Base-by-base conservation (phyloP, 2,888 invertebrate species). In the Malacosoma neustria region DNA sequence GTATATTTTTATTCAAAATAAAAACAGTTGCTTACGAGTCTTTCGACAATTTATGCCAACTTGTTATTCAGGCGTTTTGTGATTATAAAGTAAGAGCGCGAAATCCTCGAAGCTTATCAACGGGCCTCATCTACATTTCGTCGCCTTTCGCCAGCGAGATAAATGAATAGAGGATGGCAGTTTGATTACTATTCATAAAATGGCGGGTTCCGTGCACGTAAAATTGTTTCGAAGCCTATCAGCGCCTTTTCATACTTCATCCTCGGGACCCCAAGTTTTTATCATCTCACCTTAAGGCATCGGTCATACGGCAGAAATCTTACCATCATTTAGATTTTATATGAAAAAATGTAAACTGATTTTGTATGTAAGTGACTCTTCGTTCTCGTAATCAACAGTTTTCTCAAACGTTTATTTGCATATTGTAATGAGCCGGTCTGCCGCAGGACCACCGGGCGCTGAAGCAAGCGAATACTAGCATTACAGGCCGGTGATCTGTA, bases 181-280 rank as follows among this genome's bases (percentile, higher is more conserved):
- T 69, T 67, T 73, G 69, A 74, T 76, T 75, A 75, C 67, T 74
- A 72, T 73, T 68, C 70, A 74, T 74, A 70, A 75, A 73, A 69
- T 66, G 66, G 59, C 48, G 61, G 61, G 62, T 59, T 58, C 51
- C 53, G 53, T 41, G 48, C 55, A 61, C 61, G 64, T 65, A 62
- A 70, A 71, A 62, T 61, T 63, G 56, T 60, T 55, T 54, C 54
- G 54, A 47, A 44, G 52, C 45, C 49, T 55, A 57, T 57, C 45
- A 57, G 45, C 39, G 39, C 14, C 35, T 32, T 38, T 22, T 22
- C 22, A 9, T 22, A 22, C 22, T 4, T 22, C 5, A 22, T 2
- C 22, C 9, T 7, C 5, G 22, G 22, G 9, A 22, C 22, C 22
- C 9, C 4, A 9, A 2, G 5, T 9, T 7, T 9, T 22, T 22